These are phyloP conservation scores for Grapholita molesta DNA, from an alignment of 1,140 invertebrate species.

Conservation along the genomic window DNA sequence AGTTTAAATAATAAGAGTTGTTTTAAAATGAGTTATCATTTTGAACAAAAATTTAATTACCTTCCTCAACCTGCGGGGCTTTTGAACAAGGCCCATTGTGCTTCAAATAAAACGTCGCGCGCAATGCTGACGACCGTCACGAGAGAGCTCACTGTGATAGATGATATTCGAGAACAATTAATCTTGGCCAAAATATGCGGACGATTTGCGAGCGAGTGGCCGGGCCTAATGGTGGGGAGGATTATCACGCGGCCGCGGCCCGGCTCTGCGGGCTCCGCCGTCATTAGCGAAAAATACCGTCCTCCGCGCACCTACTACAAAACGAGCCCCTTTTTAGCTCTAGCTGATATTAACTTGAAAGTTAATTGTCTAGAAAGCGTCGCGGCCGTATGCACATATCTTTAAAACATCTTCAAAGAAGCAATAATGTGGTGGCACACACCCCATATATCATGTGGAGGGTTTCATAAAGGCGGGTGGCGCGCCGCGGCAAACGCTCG, in stretches of 20 bases:
- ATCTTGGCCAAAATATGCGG: constrained; percentile 76
- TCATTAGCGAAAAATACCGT: constrained; percentile 60
- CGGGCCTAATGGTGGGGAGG: constrained; percentile 69
- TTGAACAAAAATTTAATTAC: constrained; percentile 60
- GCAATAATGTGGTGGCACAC: constrained; percentile 65
- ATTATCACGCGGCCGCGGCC: constrained; percentile 62
- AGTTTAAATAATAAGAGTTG: background rate
- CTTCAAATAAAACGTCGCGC: constrained; percentile 71
- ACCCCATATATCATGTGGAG: constrained; percentile 61
- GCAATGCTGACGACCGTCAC: constrained; percentile 68
- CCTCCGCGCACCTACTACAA: background rate
- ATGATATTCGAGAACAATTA: constrained; percentile 77
- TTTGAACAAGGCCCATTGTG: constrained; percentile 50
- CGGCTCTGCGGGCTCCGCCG: constrained; percentile 29
- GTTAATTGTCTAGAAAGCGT: constrained; percentile 17
- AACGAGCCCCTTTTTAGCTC: background rate
- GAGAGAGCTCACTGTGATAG: constrained; percentile 73
- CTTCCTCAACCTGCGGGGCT: constrained; percentile 34
- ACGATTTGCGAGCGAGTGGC: constrained; percentile 74
- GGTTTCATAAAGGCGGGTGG: constrained; percentile 61
- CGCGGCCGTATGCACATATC: constrained; percentile 23
- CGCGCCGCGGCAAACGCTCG: constrained; percentile 37
- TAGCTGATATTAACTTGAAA: background rate
- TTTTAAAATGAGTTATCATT: constrained; percentile 25
- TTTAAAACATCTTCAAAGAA: constrained; percentile 42